Base-by-base conservation (phyloP, 2,113 vertebrate genomes). In the Ceyx margarethae region DNA sequence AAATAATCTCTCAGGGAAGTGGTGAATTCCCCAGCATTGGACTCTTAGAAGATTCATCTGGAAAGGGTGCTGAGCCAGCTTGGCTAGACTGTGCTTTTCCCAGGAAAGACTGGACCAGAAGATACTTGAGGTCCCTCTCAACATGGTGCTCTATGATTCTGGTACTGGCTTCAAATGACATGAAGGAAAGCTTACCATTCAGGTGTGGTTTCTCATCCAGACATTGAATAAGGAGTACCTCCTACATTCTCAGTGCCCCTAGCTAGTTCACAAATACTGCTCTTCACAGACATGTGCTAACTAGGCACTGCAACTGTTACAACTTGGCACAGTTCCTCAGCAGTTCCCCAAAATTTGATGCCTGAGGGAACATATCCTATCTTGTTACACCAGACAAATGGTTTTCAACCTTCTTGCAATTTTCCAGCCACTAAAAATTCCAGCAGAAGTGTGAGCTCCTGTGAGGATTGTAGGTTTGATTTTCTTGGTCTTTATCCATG, bases 391-490 rank as follows among this genome's bases (percentile, higher is more conserved):
- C 54, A 84, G 69, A 57, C 18, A 87, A 93, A 85, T 14, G 13
- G 13, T 66, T 94, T 95, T 82, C 42, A 6, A 85, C 42, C 14
- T 71, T 51, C 33, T 88, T 87, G 19, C 58, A 22, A 25, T 57
- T 88, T 89, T 54, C 40, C 74, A 87, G 62, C 15, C 62, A 22
- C 81, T 76, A 85, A 92, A 92, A 94, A 78, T 60, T 84, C 37
- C 33, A 64, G 61, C 35, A 74, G 56, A 90, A 21, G 7, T 91
- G 23, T 42, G 50, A 48, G 16, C 13, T 90, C n/a, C 45, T 65
- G 12, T 33, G 62, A 42, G 62, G 28, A 57, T 5, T 53, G 20
- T 46, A 53, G 35, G 15, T 78, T 89, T 84, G 16, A 16, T 93
- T 91, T 90, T 68, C 50, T 40, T 79, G n/a, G 26, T 73, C 45